A percentile compares a stretch with the other conserved stretches of the same genome.
Conservation (phyloP, 2,888 invertebrate species). For the Auanema freiburgensis region DNA sequence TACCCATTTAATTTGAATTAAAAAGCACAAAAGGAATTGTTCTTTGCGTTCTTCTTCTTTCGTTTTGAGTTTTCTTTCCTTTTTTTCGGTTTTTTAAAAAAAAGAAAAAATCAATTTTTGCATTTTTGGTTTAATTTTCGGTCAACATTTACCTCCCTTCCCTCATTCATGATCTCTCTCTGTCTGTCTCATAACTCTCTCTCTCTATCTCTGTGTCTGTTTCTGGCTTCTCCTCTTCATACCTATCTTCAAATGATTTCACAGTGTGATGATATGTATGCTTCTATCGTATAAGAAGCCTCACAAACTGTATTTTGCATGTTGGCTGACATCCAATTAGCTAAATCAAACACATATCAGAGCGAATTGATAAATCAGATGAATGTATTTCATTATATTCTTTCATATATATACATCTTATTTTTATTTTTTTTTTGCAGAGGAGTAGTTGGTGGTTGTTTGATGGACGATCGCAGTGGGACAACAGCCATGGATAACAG, state of each 20-base stretch:
- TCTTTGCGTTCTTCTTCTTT: too few relatives aligned
- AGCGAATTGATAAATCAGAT: neutral
- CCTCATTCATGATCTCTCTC: neutral
- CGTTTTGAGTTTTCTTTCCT: too few relatives aligned
- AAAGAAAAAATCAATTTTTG: neutral
- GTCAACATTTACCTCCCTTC: neutral
- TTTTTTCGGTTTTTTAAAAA: too few relatives aligned
- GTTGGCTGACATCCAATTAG: constrained; percentile 1
- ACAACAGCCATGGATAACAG: constrained; percentile 8
- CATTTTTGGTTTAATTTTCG: neutral
- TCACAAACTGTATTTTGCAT: neutral
- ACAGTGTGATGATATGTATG: too few relatives aligned
- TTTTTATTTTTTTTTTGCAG: constrained; percentile 12
- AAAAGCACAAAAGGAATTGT: too few relatives aligned
- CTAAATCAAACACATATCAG: neutral
- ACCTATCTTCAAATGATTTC: too few relatives aligned
- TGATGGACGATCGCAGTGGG: constrained; percentile 25
- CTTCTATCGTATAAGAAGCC: neutral
- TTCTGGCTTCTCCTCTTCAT: neutral
- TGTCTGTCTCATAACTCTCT: constrained; percentile 6
- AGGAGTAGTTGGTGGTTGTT: constrained; percentile 23
- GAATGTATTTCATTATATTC: neutral
- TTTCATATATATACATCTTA: neutral
- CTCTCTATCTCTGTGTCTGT: neutral
- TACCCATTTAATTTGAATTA: too few relatives aligned